A percentile compares a stretch with the other conserved stretches of the same genome.
Evolutionary conservation across 2,797 vertebrate genomes (phyloP).

Genomic region (Discoglossus pictus): DNA sequence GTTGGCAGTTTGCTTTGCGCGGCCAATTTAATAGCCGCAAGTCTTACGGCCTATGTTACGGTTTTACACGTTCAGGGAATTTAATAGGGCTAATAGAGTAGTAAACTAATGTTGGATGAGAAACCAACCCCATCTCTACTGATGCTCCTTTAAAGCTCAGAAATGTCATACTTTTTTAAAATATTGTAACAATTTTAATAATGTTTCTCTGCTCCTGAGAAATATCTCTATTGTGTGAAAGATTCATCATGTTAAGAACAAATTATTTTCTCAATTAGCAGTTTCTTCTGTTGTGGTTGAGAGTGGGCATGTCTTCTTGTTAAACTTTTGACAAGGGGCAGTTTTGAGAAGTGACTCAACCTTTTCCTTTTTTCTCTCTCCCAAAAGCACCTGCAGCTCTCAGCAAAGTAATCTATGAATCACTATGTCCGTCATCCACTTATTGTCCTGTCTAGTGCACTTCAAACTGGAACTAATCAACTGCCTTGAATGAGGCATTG

Average conservation of each 20-base stretch:
- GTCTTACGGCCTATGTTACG: too few species aligned
- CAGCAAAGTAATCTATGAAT: slow-evolving; percentile 81
- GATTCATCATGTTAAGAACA: slow-evolving; percentile 9
- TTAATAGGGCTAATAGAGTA: too few species aligned
- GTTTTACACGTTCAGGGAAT: too few species aligned
- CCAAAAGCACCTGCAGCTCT: slow-evolving; percentile 74
- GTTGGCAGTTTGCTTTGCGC: too few species aligned
- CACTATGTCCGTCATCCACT: slow-evolving; percentile 75
- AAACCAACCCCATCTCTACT: too few species aligned
- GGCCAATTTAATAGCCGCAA: too few species aligned
- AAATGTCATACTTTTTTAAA: background rate
- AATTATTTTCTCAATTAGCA: slow-evolving; percentile 41
- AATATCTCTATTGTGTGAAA: too few species aligned
- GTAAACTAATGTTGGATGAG: too few species aligned
- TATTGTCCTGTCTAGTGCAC: slow-evolving; percentile 80
- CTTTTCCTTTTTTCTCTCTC: slow-evolving; percentile 60
- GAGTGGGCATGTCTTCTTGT: slow-evolving; percentile 34
- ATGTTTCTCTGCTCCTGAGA: too few species aligned
- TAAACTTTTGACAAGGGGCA: slow-evolving; percentile 61
- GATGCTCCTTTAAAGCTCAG: too few species aligned
- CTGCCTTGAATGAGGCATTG: slow-evolving; percentile 72
- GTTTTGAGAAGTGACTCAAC: slow-evolving; percentile 59
- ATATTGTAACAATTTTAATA: too few species aligned
- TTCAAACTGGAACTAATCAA: slow-evolving; percentile 72
- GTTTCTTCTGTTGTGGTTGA: slow-evolving; percentile 24